phyloP scores from a whole-genome alignment of 2,797 vertebrate species.

The Anolis apletophallus region DNA sequence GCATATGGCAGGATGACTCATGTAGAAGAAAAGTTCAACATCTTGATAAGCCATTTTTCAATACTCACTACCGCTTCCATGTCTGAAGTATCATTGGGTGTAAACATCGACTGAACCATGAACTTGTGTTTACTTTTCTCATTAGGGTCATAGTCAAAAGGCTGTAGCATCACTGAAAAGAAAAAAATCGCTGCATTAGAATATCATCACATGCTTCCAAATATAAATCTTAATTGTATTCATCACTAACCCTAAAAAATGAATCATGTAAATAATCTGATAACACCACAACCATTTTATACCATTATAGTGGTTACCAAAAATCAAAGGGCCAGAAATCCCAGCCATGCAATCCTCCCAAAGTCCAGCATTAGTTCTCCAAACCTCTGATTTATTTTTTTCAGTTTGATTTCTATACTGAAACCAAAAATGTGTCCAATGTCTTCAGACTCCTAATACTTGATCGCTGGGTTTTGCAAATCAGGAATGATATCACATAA shows the following conservation, averaged over 20 bases:
- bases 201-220: background rate
- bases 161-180: constrained; percentile 94
- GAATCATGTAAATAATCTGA: background rate
- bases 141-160: constrained; percentile 96
- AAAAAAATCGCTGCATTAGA: constrained; percentile 42
- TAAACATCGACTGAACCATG: constrained; percentile 96
- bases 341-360: too few relatives aligned
- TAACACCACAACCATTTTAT: background rate
- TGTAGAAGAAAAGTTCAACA: background rate
- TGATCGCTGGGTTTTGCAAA: too few relatives aligned
- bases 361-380: too few relatives aligned
- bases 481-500: too few relatives aligned
- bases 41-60: constrained; percentile 18
- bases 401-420: too few relatives aligned
- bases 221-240: background rate
- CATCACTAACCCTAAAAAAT: background rate
- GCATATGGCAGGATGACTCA: background rate
- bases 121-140: constrained; percentile 99
- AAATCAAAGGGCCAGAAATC: too few relatives aligned
- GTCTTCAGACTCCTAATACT: too few relatives aligned
- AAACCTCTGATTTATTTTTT: too few relatives aligned
- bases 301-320: too few relatives aligned
- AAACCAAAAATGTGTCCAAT: too few relatives aligned
- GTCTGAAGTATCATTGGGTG: constrained; percentile 91
- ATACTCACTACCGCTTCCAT: constrained; percentile 95